These are phyloP conservation scores for Octomys mimax DNA, from an alignment of 2,797 vertebrate species.

Conservation along the genomic window DNA sequence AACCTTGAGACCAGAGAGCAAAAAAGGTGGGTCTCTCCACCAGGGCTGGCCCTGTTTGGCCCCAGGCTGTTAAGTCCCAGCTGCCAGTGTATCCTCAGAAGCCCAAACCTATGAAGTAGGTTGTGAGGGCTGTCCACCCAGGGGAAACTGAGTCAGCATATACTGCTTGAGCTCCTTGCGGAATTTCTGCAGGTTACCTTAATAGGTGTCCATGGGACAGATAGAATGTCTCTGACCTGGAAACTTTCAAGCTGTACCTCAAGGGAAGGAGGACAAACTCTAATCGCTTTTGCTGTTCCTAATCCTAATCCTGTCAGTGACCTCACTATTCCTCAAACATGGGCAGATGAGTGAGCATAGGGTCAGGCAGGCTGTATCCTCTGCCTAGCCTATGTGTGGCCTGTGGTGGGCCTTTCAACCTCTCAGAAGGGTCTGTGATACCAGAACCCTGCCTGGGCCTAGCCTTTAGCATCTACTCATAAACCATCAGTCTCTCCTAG, in stretches of 20 bases:
- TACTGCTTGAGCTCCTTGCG: not conserved
- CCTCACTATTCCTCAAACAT: not conserved
- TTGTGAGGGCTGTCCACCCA: not conserved
- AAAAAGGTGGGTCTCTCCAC: not conserved
- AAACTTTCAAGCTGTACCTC: not conserved
- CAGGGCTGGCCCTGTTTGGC: not conserved
- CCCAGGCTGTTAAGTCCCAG: not conserved
- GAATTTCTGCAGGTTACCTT: not conserved
- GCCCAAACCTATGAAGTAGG: not conserved
- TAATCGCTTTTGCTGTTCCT: slow-evolving; percentile 42
- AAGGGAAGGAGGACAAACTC: not conserved
- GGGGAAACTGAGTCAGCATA: not conserved
- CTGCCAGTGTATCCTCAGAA: not conserved
- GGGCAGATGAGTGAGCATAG: not conserved
- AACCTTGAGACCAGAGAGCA: not conserved
- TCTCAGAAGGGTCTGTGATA: not conserved
- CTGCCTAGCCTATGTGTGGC: not conserved
- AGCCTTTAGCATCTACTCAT: not conserved
- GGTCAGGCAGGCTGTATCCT: not conserved
- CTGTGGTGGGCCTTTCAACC: not conserved
- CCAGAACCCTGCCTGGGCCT: not conserved
- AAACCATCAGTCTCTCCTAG: not conserved
- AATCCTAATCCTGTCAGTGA: slow-evolving; percentile 60
- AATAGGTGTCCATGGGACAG: not conserved
- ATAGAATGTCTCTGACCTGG: not conserved